These are phyloP conservation scores for Tanytarsus gracilentus DNA, from an alignment of 2,888 invertebrate species.

Conservation along the genomic window DNA sequence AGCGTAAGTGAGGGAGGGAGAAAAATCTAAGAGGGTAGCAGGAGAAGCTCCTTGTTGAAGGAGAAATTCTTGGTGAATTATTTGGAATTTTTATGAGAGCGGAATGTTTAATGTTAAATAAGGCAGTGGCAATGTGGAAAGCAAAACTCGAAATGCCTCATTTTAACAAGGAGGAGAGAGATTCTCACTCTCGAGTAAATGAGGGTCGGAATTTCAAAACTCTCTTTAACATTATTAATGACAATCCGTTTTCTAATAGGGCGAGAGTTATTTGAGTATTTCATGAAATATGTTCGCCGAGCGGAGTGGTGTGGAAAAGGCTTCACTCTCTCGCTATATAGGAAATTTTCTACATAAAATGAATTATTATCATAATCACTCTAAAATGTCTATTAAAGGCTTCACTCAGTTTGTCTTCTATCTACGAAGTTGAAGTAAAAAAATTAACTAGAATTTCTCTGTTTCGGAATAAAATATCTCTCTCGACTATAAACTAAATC, in stretches of 20 bases:
- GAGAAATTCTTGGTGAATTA: slow-evolving; percentile 22
- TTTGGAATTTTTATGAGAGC: slow-evolving; percentile 25
- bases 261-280: slow-evolving; percentile 16
- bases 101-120: slow-evolving; percentile 9
- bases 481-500: too few species aligned
- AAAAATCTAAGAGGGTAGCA: background rate
- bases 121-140: slow-evolving; percentile 1
- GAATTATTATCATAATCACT: too few species aligned
- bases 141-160: background rate
- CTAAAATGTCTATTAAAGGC: too few species aligned
- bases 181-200: too few species aligned
- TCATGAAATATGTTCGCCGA: slow-evolving; percentile 27
- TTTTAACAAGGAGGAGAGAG: background rate
- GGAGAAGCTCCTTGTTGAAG: background rate
- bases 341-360: background rate
- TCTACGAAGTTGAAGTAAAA: too few species aligned
- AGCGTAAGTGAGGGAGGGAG: background rate
- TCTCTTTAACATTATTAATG: slow-evolving; percentile 14
- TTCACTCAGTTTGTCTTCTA: too few species aligned
- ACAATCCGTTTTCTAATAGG: slow-evolving; percentile 19
- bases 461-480: too few species aligned
- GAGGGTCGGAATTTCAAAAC: slow-evolving; percentile 12
- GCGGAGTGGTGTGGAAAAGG: background rate
- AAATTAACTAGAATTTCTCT: too few species aligned
- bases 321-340: background rate